phyloP scores from a whole-genome alignment of 2,113 vertebrate species.

The Eolophus roseicapilla region DNA sequence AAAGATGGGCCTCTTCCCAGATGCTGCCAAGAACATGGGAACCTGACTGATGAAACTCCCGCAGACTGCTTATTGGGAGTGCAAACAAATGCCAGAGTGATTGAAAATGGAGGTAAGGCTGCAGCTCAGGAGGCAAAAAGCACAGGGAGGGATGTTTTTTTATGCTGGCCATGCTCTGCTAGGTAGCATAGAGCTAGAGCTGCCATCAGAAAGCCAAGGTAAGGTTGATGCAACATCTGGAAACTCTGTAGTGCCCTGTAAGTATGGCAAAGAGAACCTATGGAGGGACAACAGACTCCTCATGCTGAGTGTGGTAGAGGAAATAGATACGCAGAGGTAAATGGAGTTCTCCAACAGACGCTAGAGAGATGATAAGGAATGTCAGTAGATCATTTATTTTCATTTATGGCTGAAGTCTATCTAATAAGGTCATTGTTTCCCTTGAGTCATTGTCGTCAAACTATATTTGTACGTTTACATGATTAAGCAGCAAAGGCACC shows the following conservation, averaged over 20 bases:
- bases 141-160: not conserved
- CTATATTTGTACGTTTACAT: constrained; percentile 67
- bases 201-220: not conserved
- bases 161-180: not conserved
- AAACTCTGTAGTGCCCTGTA: not conserved
- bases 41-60: not conserved
- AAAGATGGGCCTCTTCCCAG: not conserved
- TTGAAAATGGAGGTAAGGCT: not conserved
- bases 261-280: not conserved
- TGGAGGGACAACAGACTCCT: not conserved
- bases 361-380: constrained; percentile 49
- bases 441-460: constrained; percentile 74
- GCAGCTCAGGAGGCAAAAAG: not conserved
- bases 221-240: not conserved
- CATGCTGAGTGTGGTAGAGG: constrained; percentile 9
- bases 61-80: not conserved
- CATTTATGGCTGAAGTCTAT: constrained; percentile 72
- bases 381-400: constrained; percentile 67
- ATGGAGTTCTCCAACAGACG: not conserved
- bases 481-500: constrained; percentile 70
- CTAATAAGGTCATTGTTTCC: constrained; percentile 74
- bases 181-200: not conserved
- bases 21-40: fast-evolving
- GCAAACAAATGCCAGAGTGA: not conserved
- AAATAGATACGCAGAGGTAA: not conserved